Percentiles rank a stretch among this genome's conserved stretches.
phyloP scores from a whole-genome alignment of 2,113 vertebrate genomes.

The Cavia aperea region DNA sequence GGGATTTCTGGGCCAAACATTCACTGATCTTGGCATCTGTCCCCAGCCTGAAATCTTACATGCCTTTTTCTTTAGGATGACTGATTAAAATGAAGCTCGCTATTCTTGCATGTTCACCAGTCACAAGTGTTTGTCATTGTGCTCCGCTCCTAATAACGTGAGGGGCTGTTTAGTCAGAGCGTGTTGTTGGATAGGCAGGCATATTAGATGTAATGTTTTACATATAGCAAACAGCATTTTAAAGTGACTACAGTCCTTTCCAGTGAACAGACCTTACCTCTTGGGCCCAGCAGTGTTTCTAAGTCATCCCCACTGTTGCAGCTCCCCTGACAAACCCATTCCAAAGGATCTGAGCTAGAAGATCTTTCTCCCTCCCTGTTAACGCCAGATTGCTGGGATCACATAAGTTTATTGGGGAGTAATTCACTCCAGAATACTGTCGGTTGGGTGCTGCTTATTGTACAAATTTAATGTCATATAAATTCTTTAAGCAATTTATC shows the following conservation, averaged over 20 bases:
- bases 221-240: background rate
- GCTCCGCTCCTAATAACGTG: background rate
- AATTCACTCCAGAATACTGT: background rate
- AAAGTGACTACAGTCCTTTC: background rate
- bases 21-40: background rate
- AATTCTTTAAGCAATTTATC: conserved; percentile 2
- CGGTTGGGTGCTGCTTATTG: background rate
- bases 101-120: background rate
- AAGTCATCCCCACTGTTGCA: background rate
- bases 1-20: background rate
- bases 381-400: background rate
- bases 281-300: background rate
- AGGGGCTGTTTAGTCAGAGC: background rate
- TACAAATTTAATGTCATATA: background rate
- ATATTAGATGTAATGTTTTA: background rate
- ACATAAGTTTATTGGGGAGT: background rate
- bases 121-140: conserved; percentile 36
- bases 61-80: conserved; percentile 8
- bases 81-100: conserved; percentile 9
- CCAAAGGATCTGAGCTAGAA: background rate
- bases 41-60: background rate
- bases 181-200: background rate
- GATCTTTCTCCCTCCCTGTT: background rate
- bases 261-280: background rate
- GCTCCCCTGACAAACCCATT: background rate